Evolutionary conservation across 2,888 invertebrate genomes (phyloP), one percentile per base, ranked within the genome.

Genomic region (Drosophila longiperda): DNA sequence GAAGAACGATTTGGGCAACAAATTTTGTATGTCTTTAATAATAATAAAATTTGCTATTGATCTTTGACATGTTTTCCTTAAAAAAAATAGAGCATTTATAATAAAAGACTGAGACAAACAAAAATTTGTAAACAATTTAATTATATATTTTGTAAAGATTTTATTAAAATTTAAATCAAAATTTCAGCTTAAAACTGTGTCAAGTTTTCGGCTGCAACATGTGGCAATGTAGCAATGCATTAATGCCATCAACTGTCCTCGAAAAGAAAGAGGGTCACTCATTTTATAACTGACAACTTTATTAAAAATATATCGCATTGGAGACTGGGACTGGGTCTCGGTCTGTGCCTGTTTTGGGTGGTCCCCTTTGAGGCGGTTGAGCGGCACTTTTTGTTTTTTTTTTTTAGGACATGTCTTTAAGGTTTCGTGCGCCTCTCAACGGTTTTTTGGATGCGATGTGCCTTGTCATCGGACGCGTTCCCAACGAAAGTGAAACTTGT

Each of bases 401-500:
- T 66, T 62, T 64, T 15, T 57, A 58, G 54, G 17, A 48, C 36
- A 67, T 80, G 68, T 72, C 83, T 87, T 66, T 80, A 68, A 80
- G 83, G 84, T 72, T 61, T 57, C 62, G 69, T 38, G 55, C 66
- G 57, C 45, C 68, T 50, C 52, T 73, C 38, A 23, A 49, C 20
- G 38, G 52, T 20, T n/a, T 52, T n/a, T 52, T 55, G 23, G 50
- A 15, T 78, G 32, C 77, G 69, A 77, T 73, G 63, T 53, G 73
- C 76, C 74, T 81, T 81, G 73, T 83, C 78, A 78, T 61, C 80
- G 82, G 48, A 42, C 61, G 71, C 73, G 80, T 82, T 75, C 66
- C 85, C 82, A 73, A 75, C 75, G 84, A 84, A 87, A 88, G 85
- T 90, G 83, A 81, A 85, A 88, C 68, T 80, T 76, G 76, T 75